Evolutionary conservation across 1,140 invertebrate genomes (phyloP).

Genomic region (Cotesia typhae): DNA sequence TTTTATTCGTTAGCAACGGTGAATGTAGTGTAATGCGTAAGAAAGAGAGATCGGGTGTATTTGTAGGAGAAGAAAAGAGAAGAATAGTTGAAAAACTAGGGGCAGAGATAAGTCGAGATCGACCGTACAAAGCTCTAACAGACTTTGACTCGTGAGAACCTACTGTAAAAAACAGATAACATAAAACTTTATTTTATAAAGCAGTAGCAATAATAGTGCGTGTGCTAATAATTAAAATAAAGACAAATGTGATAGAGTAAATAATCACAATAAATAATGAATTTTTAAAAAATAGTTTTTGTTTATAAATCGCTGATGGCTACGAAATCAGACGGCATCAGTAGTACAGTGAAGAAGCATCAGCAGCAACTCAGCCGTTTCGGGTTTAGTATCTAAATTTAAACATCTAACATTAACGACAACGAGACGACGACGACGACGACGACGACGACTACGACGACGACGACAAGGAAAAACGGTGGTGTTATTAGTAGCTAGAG

Average conservation of each 20-base stretch:
- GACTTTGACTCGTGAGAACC: constrained; percentile 11
- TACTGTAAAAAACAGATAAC: not conserved
- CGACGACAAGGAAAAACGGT: constrained; percentile 8
- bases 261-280: not conserved
- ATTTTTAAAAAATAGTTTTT: not conserved
- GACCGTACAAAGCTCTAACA: constrained; percentile 22
- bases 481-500: constrained; percentile 13
- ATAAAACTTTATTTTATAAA: not conserved
- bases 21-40: constrained; percentile 13
- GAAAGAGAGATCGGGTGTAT: not conserved
- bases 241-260: not conserved
- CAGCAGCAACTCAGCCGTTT: constrained; percentile 18
- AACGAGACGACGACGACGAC: not conserved
- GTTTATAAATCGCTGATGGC: constrained; percentile 26
- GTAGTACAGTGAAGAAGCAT: constrained; percentile 11
- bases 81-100: constrained; percentile 3
- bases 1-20: constrained; percentile 10
- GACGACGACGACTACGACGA: not conserved
- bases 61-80: constrained; percentile 14
- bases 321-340: constrained; percentile 30
- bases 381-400: constrained; percentile 31
- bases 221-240: not conserved
- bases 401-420: constrained; percentile 15
- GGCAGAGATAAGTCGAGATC: constrained; percentile 26
- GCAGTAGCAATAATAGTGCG: not conserved